phyloP scores from a whole-genome alignment of 2,797 vertebrate species.

The Alauda arvensis region DNA sequence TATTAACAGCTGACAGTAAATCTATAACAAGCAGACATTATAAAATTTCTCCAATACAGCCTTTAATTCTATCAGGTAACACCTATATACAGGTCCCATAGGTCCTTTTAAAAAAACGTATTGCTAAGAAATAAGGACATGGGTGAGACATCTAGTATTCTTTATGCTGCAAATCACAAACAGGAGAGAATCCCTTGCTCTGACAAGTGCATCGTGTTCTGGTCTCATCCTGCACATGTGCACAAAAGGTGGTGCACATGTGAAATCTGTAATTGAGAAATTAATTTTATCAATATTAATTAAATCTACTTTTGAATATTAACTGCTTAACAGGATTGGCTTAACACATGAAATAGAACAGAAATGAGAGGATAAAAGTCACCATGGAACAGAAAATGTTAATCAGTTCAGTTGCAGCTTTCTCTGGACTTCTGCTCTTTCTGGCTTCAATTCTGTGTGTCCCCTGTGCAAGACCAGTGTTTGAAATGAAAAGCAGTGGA shows the following conservation, averaged over 20 bases:
- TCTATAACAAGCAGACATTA: not conserved
- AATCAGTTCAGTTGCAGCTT: not conserved
- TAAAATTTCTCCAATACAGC: not conserved
- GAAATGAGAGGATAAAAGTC: not conserved
- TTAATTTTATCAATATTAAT: not conserved
- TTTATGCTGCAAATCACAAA: not conserved
- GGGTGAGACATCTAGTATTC: not conserved
- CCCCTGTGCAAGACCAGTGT: not conserved
- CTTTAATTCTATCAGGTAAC: not conserved
- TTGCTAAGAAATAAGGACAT: not conserved
- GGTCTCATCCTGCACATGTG: not conserved
- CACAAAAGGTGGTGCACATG: not conserved
- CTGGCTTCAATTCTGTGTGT: not conserved
- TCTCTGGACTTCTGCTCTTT: not conserved
- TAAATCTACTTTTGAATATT: not conserved
- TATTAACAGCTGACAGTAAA: not conserved
- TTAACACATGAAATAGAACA: not conserved
- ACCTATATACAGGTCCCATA: not conserved
- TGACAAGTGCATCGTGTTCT: not conserved
- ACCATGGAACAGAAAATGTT: not conserved
- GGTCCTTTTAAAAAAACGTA: not conserved
- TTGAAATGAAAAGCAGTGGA: not conserved
- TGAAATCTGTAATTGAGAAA: not conserved
- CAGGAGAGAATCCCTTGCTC: not conserved
- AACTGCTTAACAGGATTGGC: not conserved